Conservation (phyloP, 2,888 invertebrate species). For the Aporophyla nigra region DNA sequence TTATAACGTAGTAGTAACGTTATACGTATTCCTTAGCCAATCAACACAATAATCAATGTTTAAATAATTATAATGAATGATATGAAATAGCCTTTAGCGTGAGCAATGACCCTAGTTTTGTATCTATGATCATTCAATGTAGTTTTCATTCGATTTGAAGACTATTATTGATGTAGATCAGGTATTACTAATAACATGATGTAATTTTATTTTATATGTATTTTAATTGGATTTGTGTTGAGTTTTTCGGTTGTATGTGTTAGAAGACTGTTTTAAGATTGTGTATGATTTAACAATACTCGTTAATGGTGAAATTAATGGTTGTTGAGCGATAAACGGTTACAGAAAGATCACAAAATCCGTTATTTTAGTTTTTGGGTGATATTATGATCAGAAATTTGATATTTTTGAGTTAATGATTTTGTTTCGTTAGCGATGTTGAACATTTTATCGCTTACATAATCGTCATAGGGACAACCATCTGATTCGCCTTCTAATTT, state of each 20-base stretch:
- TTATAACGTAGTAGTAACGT: constrained; percentile 33
- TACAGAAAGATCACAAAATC: neutral
- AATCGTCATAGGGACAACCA: constrained; percentile 25
- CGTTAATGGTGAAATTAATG: constrained; percentile 22
- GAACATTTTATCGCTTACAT: neutral
- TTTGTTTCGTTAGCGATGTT: neutral
- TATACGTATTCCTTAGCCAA: constrained; percentile 59
- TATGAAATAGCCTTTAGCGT: constrained; percentile 53
- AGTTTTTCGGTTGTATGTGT: constrained; percentile 66
- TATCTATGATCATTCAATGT: constrained; percentile 78
- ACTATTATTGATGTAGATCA: constrained; percentile 80
- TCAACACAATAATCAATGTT: constrained; percentile 60
- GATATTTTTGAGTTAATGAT: neutral
- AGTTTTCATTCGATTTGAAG: constrained; percentile 84
- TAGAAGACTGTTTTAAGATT: constrained; percentile 77
- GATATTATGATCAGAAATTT: neutral
- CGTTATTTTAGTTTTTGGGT: neutral
- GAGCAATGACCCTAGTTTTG: constrained; percentile 61
- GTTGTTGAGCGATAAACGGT: constrained; percentile 30
- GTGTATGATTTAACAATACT: constrained; percentile 71
- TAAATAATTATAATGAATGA: constrained; percentile 47
- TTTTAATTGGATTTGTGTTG: constrained; percentile 61
- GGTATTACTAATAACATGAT: constrained; percentile 63
- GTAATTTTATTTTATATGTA: constrained; percentile 64
- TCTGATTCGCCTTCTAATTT: constrained; percentile 36